These are phyloP conservation scores for Haplotaxodon microlepis DNA, from an alignment of 2,113 vertebrate genomes.

Conservation along the genomic window DNA sequence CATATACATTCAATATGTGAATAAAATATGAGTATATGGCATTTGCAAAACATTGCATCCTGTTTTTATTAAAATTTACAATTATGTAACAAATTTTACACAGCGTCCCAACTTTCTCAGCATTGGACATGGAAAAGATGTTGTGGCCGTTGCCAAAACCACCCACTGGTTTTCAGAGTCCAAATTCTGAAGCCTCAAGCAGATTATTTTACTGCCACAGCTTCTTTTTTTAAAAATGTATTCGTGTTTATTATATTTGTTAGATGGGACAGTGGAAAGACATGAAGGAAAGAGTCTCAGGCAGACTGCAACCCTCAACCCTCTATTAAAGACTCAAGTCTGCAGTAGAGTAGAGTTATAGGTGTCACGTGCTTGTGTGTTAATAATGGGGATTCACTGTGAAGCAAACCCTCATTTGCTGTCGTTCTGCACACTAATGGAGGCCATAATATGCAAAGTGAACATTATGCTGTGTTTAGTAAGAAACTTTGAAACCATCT, in stretches of 20 bases:
- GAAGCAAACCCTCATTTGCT: not conserved
- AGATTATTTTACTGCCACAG: not conserved
- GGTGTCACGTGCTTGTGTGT: not conserved
- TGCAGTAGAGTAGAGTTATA: not conserved
- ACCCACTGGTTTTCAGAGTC: not conserved
- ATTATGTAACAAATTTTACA: not conserved
- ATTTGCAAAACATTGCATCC: not conserved
- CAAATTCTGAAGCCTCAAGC: not conserved
- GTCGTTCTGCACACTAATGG: not conserved
- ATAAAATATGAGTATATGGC: not conserved
- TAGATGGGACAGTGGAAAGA: not conserved
- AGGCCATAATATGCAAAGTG: not conserved
- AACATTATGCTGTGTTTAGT: not conserved
- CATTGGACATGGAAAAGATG: not conserved
- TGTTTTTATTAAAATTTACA: not conserved
- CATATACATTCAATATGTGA: not conserved
- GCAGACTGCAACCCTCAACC: not conserved
- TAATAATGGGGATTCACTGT: not conserved
- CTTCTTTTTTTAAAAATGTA: fast-evolving
- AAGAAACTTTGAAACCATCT: not conserved
- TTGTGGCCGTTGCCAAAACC: not conserved
- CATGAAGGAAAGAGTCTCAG: not conserved
- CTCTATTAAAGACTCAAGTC: not conserved
- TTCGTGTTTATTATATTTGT: not conserved
- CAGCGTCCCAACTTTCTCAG: not conserved